phyloP scores from a whole-genome alignment of 2,113 vertebrate genomes.

The Rhabdomys dilectus region DNA sequence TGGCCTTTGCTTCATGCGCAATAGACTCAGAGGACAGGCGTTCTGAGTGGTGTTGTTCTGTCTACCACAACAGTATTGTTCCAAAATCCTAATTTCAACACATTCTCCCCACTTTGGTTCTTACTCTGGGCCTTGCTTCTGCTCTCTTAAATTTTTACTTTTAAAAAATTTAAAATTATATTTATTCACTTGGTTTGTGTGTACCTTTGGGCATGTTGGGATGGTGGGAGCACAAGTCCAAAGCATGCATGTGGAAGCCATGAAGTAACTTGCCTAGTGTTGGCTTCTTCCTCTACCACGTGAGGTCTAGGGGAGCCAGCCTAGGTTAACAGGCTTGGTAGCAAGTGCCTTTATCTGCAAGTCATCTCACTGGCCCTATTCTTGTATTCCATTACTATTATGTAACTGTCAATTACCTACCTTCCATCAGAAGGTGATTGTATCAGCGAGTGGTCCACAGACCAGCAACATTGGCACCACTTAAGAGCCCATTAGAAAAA shows the following conservation, averaged over 20 bases:
- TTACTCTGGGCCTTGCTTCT: neutral
- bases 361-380: neutral
- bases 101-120: neutral
- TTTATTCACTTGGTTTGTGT: neutral
- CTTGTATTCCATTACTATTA: neutral
- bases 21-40: neutral
- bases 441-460: neutral
- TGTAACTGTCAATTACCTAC: neutral
- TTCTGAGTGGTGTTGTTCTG: neutral
- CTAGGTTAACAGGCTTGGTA: neutral
- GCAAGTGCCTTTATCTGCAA: neutral
- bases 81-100: neutral
- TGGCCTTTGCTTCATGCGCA: neutral
- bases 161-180: neutral
- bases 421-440: neutral
- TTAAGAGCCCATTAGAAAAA: neutral
- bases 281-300: neutral
- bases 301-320: neutral
- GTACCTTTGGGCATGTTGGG: neutral
- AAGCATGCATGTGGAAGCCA: neutral
- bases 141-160: neutral
- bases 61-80: neutral
- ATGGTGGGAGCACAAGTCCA: neutral
- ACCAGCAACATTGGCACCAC: neutral
- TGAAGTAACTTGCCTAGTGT: neutral